Conservation (phyloP, 2,113 vertebrate species). For the Ciconia stormi region DNA sequence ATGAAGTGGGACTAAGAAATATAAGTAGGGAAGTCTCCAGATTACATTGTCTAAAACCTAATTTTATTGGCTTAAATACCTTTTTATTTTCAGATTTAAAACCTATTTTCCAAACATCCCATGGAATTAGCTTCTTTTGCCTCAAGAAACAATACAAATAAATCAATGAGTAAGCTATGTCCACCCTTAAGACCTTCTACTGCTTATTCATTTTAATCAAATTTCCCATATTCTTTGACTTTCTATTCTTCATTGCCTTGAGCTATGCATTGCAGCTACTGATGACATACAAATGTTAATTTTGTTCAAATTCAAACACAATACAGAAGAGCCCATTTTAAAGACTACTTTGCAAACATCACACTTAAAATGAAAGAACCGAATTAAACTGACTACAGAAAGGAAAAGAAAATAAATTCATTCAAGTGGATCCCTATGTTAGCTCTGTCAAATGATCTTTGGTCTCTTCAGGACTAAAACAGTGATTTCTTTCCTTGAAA, state of each 20-base stretch:
- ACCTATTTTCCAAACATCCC: slow-evolving; percentile 68
- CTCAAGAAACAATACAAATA: slow-evolving; percentile 73
- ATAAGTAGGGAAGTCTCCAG: neutral
- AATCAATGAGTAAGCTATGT: slow-evolving; percentile 60
- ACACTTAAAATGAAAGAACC: slow-evolving; percentile 48
- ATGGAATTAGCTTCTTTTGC: slow-evolving; percentile 56
- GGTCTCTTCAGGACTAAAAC: neutral
- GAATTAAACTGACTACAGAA: neutral
- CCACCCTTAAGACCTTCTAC: slow-evolving; percentile 66
- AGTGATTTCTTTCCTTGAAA: neutral
- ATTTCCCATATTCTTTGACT: slow-evolving; percentile 63
- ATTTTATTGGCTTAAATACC: slow-evolving; percentile 48
- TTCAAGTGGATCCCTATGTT: neutral
- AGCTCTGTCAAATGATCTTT: slow-evolving; percentile 1
- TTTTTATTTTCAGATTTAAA: slow-evolving; percentile 60
- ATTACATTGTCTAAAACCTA: neutral
- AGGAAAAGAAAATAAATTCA: neutral
- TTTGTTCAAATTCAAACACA: slow-evolving; percentile 70
- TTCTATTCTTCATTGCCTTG: slow-evolving; percentile 67
- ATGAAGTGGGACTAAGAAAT: neutral
- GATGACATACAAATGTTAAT: slow-evolving; percentile 72
- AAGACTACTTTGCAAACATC: slow-evolving; percentile 62
- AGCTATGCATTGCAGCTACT: slow-evolving; percentile 52
- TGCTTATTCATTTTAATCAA: slow-evolving; percentile 74
- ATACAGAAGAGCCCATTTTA: slow-evolving; percentile 50